Base-by-base conservation (phyloP, 2,888 invertebrate genomes). In the Hoplodrina ambigua region DNA sequence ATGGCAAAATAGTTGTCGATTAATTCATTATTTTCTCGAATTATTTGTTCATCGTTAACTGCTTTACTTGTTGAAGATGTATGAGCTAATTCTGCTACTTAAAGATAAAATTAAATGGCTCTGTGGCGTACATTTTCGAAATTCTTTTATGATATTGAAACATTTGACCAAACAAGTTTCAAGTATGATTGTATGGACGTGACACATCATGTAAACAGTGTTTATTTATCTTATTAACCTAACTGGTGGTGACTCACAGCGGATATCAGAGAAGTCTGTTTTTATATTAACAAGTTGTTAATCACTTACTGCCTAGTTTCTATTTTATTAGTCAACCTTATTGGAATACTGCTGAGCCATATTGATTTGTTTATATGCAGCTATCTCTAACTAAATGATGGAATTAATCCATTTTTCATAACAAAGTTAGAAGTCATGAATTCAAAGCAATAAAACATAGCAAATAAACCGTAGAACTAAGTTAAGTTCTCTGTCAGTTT, bases 121-220 rank as follows among this genome's bases (percentile, higher is more conserved):
- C 0, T n/a, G 25, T 30, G 44, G 49, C 46, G 20, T 72, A 49
- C 11, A 54, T 66, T 58, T 56, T 73, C 33, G 8, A 15, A 59
- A 79, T 61, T 61, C n/a, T 30, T 50, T 8, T 17, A 20, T 11
- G 10, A 5, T 61, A 41, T 37, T 57, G 17, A 67, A 82, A 74
- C 70, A 79, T 74, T 70, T 82, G 70, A 33, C 30, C 37, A 82
- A 82, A 82, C 71, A 78, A 62, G 60, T 73, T 76, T 52, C 59
- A 46, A 46, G 55, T 68, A 59, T 37, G 49, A 58, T 53, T 54
- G 44, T 67, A 68, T 52, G 33, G 50, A 61, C 62, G 60, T 80
- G 85, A 85, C 80, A 80, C 76, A 80, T 82, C 44, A 50, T 52
- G 20, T 57, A 68, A 67, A 69, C 37, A 70, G 2, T 71, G 44